These are phyloP conservation scores for Apeira syringaria DNA, from an alignment of 2,888 invertebrate species.

Conservation along the genomic window DNA sequence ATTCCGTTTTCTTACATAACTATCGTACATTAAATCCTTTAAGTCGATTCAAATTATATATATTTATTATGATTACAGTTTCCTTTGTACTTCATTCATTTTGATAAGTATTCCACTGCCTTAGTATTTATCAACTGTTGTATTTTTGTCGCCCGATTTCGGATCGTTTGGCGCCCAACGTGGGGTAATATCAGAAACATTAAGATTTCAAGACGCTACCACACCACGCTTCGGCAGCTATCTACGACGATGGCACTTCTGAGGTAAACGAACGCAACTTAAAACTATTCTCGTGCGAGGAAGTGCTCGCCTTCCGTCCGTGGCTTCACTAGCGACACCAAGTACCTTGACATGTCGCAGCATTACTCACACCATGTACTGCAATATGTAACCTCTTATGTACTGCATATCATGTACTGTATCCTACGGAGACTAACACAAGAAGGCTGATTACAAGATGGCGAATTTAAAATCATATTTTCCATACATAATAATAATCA, in stretches of 20 bases:
- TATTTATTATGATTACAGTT: conserved; percentile 65
- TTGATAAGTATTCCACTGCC: conserved; percentile 53
- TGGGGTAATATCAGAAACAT: conserved; percentile 10
- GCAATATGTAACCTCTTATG: background rate
- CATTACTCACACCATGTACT: conserved; percentile 10
- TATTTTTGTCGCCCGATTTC: conserved; percentile 13
- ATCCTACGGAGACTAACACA: conserved; percentile 37
- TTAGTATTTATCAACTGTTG: conserved; percentile 26
- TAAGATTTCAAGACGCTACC: conserved; percentile 12
- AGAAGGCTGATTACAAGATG: conserved; percentile 27
- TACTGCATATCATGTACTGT: conserved; percentile 8
- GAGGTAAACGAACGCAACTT: conserved; percentile 72
- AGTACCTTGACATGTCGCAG: conserved; percentile 64
- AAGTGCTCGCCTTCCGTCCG: conserved; percentile 33
- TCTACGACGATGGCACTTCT: conserved; percentile 67
- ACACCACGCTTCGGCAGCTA: conserved; percentile 14
- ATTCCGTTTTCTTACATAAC: conserved; percentile 70
- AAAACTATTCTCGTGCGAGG: conserved; percentile 51
- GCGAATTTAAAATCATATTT: conserved; percentile 45
- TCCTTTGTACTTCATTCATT: conserved; percentile 73
- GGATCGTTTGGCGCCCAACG: conserved; percentile 24
- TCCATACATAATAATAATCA: conserved; percentile 44
- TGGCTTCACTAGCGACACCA: conserved; percentile 36
- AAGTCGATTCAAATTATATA: conserved; percentile 69
- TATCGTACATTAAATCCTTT: conserved; percentile 63